Evolutionary conservation across 2,888 invertebrate species (phyloP).

Genomic region (Drosophila multiciliata): DNA sequence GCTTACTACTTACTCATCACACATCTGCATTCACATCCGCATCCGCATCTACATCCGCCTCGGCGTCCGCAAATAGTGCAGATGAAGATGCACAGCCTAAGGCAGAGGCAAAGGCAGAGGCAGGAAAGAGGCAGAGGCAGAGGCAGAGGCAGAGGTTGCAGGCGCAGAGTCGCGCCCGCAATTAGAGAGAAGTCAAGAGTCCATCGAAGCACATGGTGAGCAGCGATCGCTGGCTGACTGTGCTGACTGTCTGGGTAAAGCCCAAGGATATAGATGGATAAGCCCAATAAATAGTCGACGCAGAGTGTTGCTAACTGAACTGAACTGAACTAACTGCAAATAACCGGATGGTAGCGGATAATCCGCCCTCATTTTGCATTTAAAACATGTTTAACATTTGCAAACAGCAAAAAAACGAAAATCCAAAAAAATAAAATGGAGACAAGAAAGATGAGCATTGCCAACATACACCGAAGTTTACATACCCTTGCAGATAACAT

Average conservation of each 20-base stretch:
- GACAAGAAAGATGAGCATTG: background rate
- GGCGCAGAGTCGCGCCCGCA: conserved; percentile 40
- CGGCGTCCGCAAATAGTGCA: conserved; percentile 14
- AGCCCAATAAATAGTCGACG: conserved; percentile 7
- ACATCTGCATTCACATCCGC: conserved; percentile 13
- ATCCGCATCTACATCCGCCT: conserved; percentile 16
- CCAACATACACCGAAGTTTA: background rate
- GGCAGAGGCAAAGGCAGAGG: background rate
- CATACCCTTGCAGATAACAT: background rate
- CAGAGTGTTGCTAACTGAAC: background rate
- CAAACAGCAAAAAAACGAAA: conserved; percentile 9
- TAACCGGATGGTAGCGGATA: conserved; percentile 18
- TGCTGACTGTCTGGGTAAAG: conserved; percentile 30
- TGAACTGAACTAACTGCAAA: conserved; percentile 10
- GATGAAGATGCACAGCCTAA: background rate
- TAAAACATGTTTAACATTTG: conserved; percentile 50
- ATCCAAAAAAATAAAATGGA: conserved; percentile 21
- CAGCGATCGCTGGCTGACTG: conserved; percentile 1
- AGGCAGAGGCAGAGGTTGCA: background rate
- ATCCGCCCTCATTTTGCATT: conserved; percentile 57
- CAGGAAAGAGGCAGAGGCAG: background rate
- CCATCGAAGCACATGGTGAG: conserved; percentile 10
- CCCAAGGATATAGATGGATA: conserved; percentile 32
- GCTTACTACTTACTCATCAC: background rate
- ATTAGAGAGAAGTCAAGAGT: conserved; percentile 48